Evolutionary conservation across 37 sponge, comb jelly and placozoan species (phyloP).

Genomic region (Crambe crambe): DNA sequence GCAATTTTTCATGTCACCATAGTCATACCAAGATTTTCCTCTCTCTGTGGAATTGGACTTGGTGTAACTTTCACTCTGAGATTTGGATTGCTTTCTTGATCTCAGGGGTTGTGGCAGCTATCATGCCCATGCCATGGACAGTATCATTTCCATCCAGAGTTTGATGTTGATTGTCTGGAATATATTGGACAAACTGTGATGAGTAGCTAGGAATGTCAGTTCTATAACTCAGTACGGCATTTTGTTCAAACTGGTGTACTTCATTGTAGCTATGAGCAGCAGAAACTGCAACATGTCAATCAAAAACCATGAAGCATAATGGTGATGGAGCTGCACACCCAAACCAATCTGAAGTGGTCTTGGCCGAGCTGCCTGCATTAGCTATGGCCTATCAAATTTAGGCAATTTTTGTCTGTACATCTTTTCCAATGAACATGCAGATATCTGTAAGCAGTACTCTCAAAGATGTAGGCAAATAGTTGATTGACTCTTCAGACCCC

Average conservation of each 20-base stretch:
- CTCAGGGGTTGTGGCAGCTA: conserved; percentile 38
- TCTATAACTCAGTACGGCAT: too few relatives aligned
- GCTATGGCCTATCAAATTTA: conserved; percentile 11
- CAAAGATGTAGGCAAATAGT: conserved; percentile 37
- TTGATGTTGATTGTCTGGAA: conserved; percentile 37
- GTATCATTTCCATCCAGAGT: conserved; percentile 45
- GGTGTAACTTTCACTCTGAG: not conserved
- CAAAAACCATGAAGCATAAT: not conserved
- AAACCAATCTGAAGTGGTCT: conserved; percentile 19
- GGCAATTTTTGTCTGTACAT: conserved; percentile 12
- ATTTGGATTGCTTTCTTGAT: not conserved
- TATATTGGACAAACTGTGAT: conserved; percentile 51
- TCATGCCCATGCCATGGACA: conserved; percentile 40
- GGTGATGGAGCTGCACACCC: not conserved
- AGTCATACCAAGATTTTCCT: conserved; percentile 7
- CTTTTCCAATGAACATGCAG: too few relatives aligned
- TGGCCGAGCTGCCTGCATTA: conserved; percentile 51
- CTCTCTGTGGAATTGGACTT: not conserved
- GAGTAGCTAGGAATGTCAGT: not conserved
- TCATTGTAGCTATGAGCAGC: not conserved
- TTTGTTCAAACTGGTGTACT: conserved; percentile 9
- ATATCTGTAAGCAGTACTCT: not conserved
- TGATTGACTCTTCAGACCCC: conserved; percentile 10
- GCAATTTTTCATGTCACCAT: not conserved
- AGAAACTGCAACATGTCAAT: not conserved